Percentiles rank a stretch among this genome's conserved stretches.
These are phyloP conservation scores for Syrista parreyssii DNA, from an alignment of 2,888 invertebrate genomes.

Conservation along the genomic window DNA sequence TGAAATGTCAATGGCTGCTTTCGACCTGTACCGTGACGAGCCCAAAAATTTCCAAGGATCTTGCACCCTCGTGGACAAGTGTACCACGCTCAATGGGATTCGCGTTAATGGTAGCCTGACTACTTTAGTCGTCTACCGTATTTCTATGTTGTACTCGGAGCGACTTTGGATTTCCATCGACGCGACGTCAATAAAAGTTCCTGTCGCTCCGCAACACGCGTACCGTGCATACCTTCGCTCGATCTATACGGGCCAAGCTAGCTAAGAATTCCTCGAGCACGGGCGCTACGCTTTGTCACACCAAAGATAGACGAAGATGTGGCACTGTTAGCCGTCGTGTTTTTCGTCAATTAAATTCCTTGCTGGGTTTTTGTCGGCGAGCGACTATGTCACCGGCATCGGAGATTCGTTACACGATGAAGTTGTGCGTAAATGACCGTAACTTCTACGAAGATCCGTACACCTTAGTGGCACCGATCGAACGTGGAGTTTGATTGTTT, in stretches of 20 bases:
- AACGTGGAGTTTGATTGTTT: neutral
- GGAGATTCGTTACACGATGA: conserved; percentile 12
- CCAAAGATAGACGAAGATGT: conserved; percentile 8
- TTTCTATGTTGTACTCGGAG: neutral
- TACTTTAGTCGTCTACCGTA: neutral
- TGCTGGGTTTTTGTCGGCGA: conserved; percentile 14
- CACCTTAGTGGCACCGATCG: neutral
- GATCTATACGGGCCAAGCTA: neutral
- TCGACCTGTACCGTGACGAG: neutral
- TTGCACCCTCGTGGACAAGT: neutral
- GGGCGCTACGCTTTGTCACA: conserved; percentile 16
- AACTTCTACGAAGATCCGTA: neutral
- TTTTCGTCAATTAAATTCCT: conserved; percentile 22
- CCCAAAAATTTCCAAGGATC: neutral
- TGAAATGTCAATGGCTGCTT: neutral
- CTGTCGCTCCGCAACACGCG: neutral
- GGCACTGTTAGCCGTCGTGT: conserved; percentile 1
- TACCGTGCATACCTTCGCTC: neutral
- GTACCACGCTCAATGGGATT: neutral
- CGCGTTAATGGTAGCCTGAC: neutral
- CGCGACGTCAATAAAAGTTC: neutral
- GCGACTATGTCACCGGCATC: conserved; percentile 4
- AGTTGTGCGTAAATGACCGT: conserved; percentile 15
- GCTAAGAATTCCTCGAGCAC: conserved; percentile 4
- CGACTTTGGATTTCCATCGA: neutral